These are phyloP conservation scores for Callipepla squamata DNA, from an alignment of 2,113 vertebrate genomes.

Conservation along the genomic window DNA sequence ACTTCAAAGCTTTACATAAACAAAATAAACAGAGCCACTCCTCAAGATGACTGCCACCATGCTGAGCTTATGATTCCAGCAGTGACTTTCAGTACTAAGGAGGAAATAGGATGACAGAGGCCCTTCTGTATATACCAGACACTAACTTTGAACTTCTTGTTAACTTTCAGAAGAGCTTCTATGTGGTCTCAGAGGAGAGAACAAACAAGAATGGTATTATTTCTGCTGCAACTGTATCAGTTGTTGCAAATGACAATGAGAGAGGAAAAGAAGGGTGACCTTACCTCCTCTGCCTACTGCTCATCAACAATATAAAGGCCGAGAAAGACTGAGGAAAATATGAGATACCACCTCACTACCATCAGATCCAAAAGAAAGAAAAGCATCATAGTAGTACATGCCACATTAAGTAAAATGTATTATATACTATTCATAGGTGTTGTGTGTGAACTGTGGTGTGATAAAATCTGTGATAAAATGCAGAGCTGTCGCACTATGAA, in stretches of 20 bases:
- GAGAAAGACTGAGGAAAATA: slow-evolving; percentile 1
- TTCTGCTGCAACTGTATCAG: slow-evolving; percentile 24
- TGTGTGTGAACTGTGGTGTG: background rate
- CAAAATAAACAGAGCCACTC: background rate
- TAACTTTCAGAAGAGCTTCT: slow-evolving; percentile 33
- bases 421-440: background rate
- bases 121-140: slow-evolving; percentile 16
- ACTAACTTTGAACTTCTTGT: slow-evolving; percentile 7
- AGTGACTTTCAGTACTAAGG: background rate
- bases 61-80: slow-evolving; percentile 7
- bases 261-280: slow-evolving; percentile 11
- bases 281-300: slow-evolving; percentile 36
- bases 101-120: slow-evolving; percentile 30
- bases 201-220: slow-evolving; percentile 6
- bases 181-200: background rate
- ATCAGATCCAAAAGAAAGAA: background rate
- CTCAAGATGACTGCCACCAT: background rate
- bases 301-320: slow-evolving; percentile 1
- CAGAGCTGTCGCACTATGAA: no score
- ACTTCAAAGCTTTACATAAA: slow-evolving; percentile 16
- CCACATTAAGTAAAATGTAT: background rate
- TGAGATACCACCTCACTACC: background rate
- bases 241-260: background rate
- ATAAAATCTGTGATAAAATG: background rate
- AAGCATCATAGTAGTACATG: background rate